Evolutionary conservation across 2,113 vertebrate species (phyloP), one percentile per base, ranked within the genome.

Genomic region (Rynchops niger): DNA sequence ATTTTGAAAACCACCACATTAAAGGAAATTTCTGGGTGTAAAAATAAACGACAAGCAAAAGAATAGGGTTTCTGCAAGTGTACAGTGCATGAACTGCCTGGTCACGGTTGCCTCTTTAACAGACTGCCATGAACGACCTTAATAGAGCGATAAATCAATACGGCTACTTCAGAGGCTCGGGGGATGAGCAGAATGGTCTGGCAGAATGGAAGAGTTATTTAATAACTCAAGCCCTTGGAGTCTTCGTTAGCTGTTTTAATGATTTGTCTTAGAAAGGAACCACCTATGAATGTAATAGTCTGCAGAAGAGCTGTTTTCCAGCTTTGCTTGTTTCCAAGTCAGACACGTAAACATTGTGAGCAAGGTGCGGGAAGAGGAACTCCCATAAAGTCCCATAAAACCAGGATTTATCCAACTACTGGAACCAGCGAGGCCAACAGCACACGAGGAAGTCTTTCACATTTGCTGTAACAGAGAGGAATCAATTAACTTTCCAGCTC

Each of bases 281-380:
- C 17, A 25, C 36, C 38, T 32, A 2, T 13, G 23, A 26, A 9
- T 4, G 1, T 15, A 61, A n/a, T 0, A 20, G 15, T 2, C 42
- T 59, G n/a, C 13, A 40, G 56, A 45, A 42, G 62, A 59, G 29
- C 34, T 59, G 66, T 45, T 38, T 71, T 36, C 3, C 55, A 20
- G 66, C 27, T 17, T 22, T 9, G 45, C 21, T 25, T 20, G 4
- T 40, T 82, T 32, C 59, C 21, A 23, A n/a, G 58, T 7, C 63
- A 29, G 76, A 62, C 45, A 36, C 0, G 0, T 0, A 2, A 65
- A 66, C 49, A 11, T 1, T 8, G 42, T 47, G 86, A 49, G 82
- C 15, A 76, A 42, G 59, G 34, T 53, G 36, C 32, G 42, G 76
- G 36, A 52, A n/a, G n/a, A 53, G 13, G 53, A 63, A 15, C 3